Evolutionary conservation across 2,113 vertebrate species (phyloP).

Genomic region (Nicator chloris): DNA sequence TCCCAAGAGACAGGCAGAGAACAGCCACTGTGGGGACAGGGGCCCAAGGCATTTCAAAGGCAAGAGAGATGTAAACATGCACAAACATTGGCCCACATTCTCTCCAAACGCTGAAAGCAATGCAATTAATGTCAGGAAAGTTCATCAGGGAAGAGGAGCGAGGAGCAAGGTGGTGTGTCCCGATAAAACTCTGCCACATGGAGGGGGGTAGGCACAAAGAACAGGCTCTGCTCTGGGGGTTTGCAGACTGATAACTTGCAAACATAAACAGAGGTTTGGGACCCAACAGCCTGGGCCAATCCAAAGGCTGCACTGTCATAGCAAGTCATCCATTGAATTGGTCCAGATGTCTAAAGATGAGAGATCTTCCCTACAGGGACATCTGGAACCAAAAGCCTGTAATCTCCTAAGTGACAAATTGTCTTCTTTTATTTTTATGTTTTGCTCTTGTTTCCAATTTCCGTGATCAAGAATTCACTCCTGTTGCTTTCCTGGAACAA

Average conservation of each 20-base stretch:
- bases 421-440: not conserved
- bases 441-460: conserved; percentile 6
- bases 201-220: not conserved
- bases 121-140: not conserved
- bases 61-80: not conserved
- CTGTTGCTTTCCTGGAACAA: conserved; percentile 34
- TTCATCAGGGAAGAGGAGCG: not conserved
- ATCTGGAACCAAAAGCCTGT: not conserved
- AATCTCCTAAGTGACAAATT: not conserved
- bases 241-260: not conserved
- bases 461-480: conserved; percentile 8
- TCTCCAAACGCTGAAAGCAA: not conserved
- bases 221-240: not conserved
- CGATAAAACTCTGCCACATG: not conserved
- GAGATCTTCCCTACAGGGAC: not conserved
- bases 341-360: conserved; percentile 3
- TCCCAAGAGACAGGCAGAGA: not conserved
- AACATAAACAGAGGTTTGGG: not conserved
- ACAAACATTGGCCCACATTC: not conserved
- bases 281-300: not conserved
- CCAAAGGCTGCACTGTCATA: not conserved
- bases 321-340: not conserved
- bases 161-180: not conserved
- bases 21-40: not conserved
- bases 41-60: not conserved